phyloP scores from a whole-genome alignment of 2,797 vertebrate genomes.

The Lacerta bilineata region DNA sequence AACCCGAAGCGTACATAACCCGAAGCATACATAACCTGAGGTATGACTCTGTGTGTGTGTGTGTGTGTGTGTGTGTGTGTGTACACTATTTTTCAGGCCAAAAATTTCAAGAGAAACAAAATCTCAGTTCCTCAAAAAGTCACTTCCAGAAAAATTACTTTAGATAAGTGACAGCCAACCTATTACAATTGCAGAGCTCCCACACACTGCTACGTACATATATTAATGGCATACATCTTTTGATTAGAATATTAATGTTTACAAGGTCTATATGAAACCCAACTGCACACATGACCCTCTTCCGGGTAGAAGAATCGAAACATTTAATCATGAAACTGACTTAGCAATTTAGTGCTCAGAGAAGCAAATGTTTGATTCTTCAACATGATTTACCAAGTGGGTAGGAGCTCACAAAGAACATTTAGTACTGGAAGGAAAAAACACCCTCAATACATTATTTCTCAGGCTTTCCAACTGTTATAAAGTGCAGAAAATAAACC shows the following conservation, averaged over 20 bases:
- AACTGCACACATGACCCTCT: conserved; percentile 15
- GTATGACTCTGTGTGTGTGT: no score
- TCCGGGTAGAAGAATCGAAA: conserved; percentile 29
- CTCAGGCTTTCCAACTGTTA: conserved; percentile 47
- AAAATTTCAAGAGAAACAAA: neutral
- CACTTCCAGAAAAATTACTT: neutral
- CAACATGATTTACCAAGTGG: conserved; percentile 31
- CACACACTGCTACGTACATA: neutral
- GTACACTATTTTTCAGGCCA: neutral
- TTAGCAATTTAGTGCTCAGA: conserved; percentile 17
- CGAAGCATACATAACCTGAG: no score
- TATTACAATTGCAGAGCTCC: conserved; percentile 7
- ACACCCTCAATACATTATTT: conserved; percentile 38
- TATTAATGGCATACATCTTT: conserved; percentile 39
- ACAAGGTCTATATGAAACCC: conserved; percentile 26
- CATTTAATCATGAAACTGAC: conserved; percentile 3
- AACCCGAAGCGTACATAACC: no score
- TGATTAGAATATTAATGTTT: conserved; percentile 24
- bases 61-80: no score
- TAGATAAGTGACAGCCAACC: conserved; percentile 10
- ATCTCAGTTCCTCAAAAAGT: neutral
- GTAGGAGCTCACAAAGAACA: conserved; percentile 48
- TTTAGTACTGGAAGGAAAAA: neutral
- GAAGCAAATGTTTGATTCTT: conserved; percentile 43
- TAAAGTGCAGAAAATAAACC: neutral